These are phyloP conservation scores for Coregonus ussuriensis DNA, from an alignment of 2,797 vertebrate genomes.

Conservation along the genomic window DNA sequence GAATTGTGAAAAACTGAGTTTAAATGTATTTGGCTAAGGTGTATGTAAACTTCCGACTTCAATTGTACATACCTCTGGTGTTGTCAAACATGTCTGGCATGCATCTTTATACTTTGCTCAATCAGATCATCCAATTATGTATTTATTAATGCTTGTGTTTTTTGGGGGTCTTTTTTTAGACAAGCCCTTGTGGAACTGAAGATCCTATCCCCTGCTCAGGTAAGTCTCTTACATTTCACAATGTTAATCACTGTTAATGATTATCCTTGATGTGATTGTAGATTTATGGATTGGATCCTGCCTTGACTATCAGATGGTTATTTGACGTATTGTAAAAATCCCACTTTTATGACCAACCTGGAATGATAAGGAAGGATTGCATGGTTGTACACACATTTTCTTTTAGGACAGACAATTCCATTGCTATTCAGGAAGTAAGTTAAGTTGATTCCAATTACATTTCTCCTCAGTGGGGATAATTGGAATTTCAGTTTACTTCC, in stretches of 20 bases:
- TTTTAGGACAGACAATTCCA: neutral
- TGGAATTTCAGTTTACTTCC: neutral
- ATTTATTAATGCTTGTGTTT: neutral
- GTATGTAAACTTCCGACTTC: too few relatives aligned
- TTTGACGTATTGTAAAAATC: neutral
- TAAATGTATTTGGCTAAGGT: too few relatives aligned
- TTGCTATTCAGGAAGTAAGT: neutral
- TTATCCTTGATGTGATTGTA: neutral
- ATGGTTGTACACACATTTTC: neutral
- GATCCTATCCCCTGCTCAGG: conserved; percentile 83
- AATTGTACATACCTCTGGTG: neutral
- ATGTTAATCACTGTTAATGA: neutral
- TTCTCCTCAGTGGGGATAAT: neutral
- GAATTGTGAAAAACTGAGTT: too few relatives aligned
- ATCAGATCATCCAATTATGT: neutral
- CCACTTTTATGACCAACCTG: neutral
- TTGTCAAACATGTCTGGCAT: neutral
- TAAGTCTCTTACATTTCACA: conserved; percentile 51
- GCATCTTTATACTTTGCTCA: neutral
- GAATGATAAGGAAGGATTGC: neutral
- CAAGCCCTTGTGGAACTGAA: conserved; percentile 76
- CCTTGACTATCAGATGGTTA: neutral
- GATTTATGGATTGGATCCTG: neutral
- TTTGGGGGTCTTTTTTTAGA: conserved; percentile 69
- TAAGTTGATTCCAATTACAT: neutral